These are phyloP conservation scores for Drosophila murphyi DNA, from an alignment of 1,140 invertebrate genomes.

Conservation along the genomic window DNA sequence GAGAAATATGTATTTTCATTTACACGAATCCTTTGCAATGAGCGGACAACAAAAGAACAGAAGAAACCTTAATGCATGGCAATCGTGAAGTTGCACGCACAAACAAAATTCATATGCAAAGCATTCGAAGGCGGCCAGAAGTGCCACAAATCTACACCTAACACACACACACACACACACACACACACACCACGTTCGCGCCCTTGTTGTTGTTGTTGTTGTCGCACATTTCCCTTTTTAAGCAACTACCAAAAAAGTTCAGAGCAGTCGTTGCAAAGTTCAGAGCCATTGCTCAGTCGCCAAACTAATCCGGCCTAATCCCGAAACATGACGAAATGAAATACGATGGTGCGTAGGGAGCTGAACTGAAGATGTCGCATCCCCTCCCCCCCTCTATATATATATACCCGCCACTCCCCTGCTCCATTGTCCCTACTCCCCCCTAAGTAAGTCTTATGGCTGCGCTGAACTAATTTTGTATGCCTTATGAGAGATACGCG, in stretches of 20 bases:
- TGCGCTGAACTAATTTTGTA: constrained; percentile 73
- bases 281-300: constrained; percentile 81
- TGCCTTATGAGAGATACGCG: constrained; percentile 66
- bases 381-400: not conserved
- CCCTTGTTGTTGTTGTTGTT: constrained; percentile 67
- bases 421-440: constrained; percentile 11
- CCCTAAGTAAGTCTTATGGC: constrained; percentile 15
- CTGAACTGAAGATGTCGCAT: constrained; percentile 32
- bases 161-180: constrained; percentile 27
- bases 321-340: constrained; percentile 84
- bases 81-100: constrained; percentile 81
- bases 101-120: constrained; percentile 77
- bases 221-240: constrained; percentile 61
- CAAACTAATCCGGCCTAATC: constrained; percentile 83
- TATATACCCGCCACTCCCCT: not conserved
- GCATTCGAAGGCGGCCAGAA: constrained; percentile 56
- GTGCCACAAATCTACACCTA: constrained; percentile 61
- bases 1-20: not conserved
- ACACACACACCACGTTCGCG: constrained; percentile 44
- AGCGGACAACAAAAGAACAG: constrained; percentile 47
- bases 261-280: constrained; percentile 65
- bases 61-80: constrained; percentile 66
- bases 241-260: constrained; percentile 61
- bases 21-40: constrained; percentile 68
- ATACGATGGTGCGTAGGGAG: constrained; percentile 81